phyloP scores from a whole-genome alignment of 2,113 vertebrate species.

The Gymnorhina tibicen region DNA sequence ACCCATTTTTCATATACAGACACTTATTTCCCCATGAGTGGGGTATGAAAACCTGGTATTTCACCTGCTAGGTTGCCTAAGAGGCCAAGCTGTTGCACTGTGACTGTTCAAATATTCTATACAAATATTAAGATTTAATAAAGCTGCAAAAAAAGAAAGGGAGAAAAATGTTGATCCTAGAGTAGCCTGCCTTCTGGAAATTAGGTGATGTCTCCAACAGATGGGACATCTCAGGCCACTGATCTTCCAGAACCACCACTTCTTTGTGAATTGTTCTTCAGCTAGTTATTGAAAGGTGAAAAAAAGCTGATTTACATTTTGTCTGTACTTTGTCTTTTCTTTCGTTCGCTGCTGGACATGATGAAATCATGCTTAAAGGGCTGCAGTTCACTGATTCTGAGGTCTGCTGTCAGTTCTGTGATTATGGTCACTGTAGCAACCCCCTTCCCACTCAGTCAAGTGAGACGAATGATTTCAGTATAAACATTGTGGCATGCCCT shows the following conservation, averaged over 20 bases:
- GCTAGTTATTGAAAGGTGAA: neutral
- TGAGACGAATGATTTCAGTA: neutral
- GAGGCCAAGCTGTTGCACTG: neutral
- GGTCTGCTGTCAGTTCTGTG: neutral
- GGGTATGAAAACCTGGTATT: neutral
- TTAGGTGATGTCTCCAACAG: neutral
- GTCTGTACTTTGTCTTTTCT: neutral
- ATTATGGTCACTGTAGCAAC: neutral
- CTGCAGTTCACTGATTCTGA: neutral
- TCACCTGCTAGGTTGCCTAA: neutral
- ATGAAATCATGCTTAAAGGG: neutral
- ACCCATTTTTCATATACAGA: neutral
- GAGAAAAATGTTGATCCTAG: neutral
- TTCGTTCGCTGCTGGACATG: neutral
- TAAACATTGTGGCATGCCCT: neutral
- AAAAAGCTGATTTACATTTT: neutral
- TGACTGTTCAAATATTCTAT: neutral
- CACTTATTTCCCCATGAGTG: neutral
- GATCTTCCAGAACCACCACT: neutral
- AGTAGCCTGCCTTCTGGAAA: neutral
- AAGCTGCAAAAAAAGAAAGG: neutral
- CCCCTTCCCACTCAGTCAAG: neutral
- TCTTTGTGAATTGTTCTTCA: neutral
- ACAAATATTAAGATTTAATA: neutral
- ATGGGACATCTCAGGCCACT: neutral